Evolutionary conservation across 2,797 vertebrate species (phyloP).

Genomic region (Loris lydekkerianus): DNA sequence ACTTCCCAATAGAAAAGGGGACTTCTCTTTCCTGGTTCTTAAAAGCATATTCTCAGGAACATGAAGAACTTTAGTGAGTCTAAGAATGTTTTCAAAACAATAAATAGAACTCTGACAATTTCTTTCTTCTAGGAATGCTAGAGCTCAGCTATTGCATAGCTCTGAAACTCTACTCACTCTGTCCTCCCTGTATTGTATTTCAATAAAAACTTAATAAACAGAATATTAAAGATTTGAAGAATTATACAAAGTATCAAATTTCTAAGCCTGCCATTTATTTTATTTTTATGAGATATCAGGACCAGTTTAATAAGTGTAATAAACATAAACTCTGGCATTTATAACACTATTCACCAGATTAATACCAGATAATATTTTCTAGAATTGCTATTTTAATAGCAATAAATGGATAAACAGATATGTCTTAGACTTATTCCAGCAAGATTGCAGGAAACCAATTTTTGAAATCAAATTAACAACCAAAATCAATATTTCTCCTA

Average conservation of each 20-base stretch:
- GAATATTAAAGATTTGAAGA: slow-evolving; percentile 87
- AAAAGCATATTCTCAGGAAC: slow-evolving; percentile 32
- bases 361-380: slow-evolving; percentile 87
- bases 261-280: slow-evolving; percentile 85
- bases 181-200: slow-evolving; percentile 84
- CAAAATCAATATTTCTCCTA: slow-evolving; percentile 84
- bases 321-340: slow-evolving; percentile 89
- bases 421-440: slow-evolving; percentile 84
- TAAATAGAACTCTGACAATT: slow-evolving; percentile 1
- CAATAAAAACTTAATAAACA: slow-evolving; percentile 87
- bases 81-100: slow-evolving; percentile 55
- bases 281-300: slow-evolving; percentile 86
- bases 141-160: slow-evolving; percentile 4
- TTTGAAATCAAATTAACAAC: slow-evolving; percentile 88
- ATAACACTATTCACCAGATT: slow-evolving; percentile 87
- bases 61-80: not conserved
- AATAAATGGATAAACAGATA: slow-evolving; percentile 88
- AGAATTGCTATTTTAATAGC: slow-evolving; percentile 87
- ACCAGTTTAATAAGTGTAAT: slow-evolving; percentile 88
- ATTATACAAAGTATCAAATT: slow-evolving; percentile 87
- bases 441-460: slow-evolving; percentile 85
- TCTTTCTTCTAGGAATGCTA: slow-evolving; percentile 44
- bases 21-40: not conserved
- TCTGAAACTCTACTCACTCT: slow-evolving; percentile 64
- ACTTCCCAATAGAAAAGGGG: not conserved